Conservation (phyloP, 2,113 vertebrate species). For the Hylia prasina region DNA sequence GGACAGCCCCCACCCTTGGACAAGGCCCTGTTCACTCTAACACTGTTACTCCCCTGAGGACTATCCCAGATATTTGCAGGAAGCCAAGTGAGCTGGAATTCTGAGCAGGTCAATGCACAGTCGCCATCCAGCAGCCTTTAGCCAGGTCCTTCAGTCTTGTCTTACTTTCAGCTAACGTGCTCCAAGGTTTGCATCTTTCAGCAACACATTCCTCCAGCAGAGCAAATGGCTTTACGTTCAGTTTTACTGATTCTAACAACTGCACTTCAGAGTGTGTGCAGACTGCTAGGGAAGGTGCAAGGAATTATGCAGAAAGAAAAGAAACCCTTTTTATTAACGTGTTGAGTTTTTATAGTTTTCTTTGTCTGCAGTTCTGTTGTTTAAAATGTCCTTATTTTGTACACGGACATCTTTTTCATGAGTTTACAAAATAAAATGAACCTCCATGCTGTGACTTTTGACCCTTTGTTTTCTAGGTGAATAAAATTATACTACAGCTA, state of each 20-base stretch:
- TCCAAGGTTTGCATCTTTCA: slow-evolving; percentile 24
- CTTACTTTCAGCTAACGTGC: not conserved
- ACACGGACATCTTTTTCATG: slow-evolving; percentile 39
- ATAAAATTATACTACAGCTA: not conserved
- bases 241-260: not conserved
- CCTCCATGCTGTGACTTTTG: not conserved
- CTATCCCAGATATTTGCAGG: not conserved
- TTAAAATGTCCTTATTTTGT: slow-evolving; percentile 3
- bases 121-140: not conserved
- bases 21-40: not conserved
- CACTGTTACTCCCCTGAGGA: not conserved
- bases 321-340: not conserved
- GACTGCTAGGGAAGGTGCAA: not conserved
- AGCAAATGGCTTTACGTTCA: not conserved
- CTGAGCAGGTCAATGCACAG: not conserved
- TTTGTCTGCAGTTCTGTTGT: not conserved
- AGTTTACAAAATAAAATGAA: slow-evolving; percentile 62
- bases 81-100: not conserved
- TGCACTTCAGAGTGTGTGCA: not conserved
- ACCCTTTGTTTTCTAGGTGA: slow-evolving; percentile 19
- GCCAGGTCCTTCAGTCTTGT: not conserved
- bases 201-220: slow-evolving; percentile 48
- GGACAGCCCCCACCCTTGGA: not conserved
- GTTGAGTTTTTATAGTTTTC: slow-evolving; percentile 17
- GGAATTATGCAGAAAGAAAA: not conserved